Conservation (phyloP, 2,888 invertebrate genomes). For the Aleiodes testaceus region DNA sequence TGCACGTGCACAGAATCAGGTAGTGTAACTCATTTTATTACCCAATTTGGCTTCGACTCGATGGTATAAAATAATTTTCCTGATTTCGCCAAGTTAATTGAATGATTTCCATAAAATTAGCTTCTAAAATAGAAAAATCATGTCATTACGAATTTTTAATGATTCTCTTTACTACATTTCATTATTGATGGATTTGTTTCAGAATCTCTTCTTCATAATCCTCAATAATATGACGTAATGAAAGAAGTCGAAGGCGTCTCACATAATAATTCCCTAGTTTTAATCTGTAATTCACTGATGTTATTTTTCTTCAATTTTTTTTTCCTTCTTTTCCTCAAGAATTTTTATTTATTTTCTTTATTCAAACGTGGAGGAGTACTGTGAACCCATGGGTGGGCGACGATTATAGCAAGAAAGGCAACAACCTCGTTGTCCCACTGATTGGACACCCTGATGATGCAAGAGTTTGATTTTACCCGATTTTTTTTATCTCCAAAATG, state of each 20-base stretch:
- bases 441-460: slow-evolving; percentile 47
- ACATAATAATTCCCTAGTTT: slow-evolving; percentile 49
- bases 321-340: background rate
- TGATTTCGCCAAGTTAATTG: background rate
- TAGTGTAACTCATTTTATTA: background rate
- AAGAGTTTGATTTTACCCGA: slow-evolving; percentile 14
- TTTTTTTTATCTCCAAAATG: slow-evolving; percentile 8
- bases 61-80: background rate
- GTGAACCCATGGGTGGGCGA: slow-evolving; percentile 47
- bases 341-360: background rate
- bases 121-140: background rate
- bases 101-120: background rate
- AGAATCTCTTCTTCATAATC: background rate
- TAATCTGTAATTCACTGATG: slow-evolving; percentile 48
- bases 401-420: slow-evolving; percentile 51
- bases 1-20: background rate
- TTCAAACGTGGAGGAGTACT: slow-evolving; percentile 44
- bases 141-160: slow-evolving; percentile 6
- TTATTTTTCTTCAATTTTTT: slow-evolving; percentile 5
- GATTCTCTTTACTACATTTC: background rate
- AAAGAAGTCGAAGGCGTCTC: slow-evolving; percentile 39
- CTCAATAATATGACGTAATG: slow-evolving; percentile 36
- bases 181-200: slow-evolving; percentile 23
- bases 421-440: slow-evolving; percentile 51
- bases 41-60: slow-evolving; percentile 8